A percentile compares a stretch with the other conserved stretches of the same genome.
Conservation (phyloP, 2,888 invertebrate species). For the Andrena fulva region DNA sequence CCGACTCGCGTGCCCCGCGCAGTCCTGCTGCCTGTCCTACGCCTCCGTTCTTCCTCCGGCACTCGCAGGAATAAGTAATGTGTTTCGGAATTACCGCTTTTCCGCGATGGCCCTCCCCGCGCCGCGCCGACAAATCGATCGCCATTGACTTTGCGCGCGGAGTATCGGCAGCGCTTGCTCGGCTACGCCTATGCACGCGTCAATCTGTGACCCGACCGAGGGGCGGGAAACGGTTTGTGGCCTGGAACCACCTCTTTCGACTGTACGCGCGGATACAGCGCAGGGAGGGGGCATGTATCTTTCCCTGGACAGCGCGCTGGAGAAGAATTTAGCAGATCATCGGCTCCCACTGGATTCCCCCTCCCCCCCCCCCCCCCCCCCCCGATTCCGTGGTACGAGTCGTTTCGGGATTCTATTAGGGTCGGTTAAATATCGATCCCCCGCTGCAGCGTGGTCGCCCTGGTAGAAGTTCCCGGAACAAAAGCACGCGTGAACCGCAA, state of each 20-base stretch:
- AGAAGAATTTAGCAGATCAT: background rate
- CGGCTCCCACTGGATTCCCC: background rate
- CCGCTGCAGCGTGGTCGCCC: background rate
- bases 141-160: slow-evolving; percentile 28
- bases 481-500: slow-evolving; percentile 21
- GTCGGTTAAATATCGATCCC: background rate
- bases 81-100: slow-evolving; percentile 78
- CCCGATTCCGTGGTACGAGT: background rate
- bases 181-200: slow-evolving; percentile 18
- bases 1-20: slow-evolving; percentile 42
- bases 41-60: slow-evolving; percentile 1
- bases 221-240: slow-evolving; percentile 1
- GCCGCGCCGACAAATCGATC: slow-evolving; percentile 60
- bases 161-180: slow-evolving; percentile 38
- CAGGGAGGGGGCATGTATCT: background rate
- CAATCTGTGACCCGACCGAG: slow-evolving; percentile 11
- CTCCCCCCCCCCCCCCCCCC: too few species aligned
- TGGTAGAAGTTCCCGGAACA: background rate
- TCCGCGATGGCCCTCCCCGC: slow-evolving; percentile 39
- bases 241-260: slow-evolving; percentile 12
- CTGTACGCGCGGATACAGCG: background rate
- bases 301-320: background rate
- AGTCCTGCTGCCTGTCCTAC: slow-evolving; percentile 26
- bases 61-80: slow-evolving; percentile 66
- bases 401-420: background rate